Evolutionary conservation across 37 sponge, comb jelly and placozoan species (phyloP), one percentile per base, ranked within the genome.

Genomic region (Beroe ovata): DNA sequence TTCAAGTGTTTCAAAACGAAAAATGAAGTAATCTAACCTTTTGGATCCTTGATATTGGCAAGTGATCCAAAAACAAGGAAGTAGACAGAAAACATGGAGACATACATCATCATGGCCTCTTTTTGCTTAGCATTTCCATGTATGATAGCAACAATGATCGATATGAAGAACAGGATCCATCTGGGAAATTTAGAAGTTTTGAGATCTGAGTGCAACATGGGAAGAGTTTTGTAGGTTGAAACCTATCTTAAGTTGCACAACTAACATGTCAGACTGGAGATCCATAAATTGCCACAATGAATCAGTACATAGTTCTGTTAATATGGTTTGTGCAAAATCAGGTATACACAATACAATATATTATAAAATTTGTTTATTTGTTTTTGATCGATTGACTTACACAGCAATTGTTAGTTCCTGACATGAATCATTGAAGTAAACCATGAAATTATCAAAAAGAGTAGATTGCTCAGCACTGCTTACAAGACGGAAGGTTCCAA

Each of bases 381-480:
- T n/a, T n/a, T n/a, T n/a, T n/a, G n/a, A n/a, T n/a, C n/a, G n/a
- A n/a, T n/a, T n/a, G 11, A 66, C 69, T 66, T 33, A 66, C 42
- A 40, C 84, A 42, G 54, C 54, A 21, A 77, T 42, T 28, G 84
- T 77, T 3, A 77, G 42, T 19, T 77, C 84, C 1, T 3, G 26
- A 19, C 23, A 21, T 3, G 84, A 42, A 23, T 77, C 84, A 23
- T 77, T 77, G 84, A 77, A 77, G 54, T 77, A 77, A 39, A 77
- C 84, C 84, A 77, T 77, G 84, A 77, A 39, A 36, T 77, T 77
- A 41, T 77, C 84, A 1, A 39, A 40, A 8, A 77, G 84, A 21
- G 84, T 77, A 4, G 84, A 77, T 35, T 77, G 84, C 84, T 77
- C 84, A 39, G 84, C 8, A 36, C 84, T 77, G 84, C 84, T 77